Base-by-base conservation (phyloP, 2,888 invertebrate genomes). In the Chloroclystis v-ata region DNA sequence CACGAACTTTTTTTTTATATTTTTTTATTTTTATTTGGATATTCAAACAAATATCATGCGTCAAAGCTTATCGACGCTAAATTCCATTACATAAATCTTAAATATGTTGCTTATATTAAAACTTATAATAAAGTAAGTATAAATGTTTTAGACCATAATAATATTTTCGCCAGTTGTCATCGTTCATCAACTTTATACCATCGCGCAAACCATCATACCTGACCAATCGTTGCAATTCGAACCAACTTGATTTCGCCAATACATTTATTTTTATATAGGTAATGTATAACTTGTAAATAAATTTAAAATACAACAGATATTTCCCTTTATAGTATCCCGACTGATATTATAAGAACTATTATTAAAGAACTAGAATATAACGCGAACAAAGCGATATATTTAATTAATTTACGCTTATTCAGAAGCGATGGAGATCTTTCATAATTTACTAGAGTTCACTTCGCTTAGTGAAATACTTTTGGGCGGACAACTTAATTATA, bases 371-470 rank as follows among this genome's bases (percentile, higher is more conserved):
- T 43, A 48, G 12, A 56, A 61, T 60, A 61, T 61, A 60, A 67
- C 57, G 56, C 63, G 64, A 68, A 69, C 67, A 71, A 72, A 72
- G 67, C 63, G 54, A 65, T 47, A 63, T 68, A 70, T 61, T 62
- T 57, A 59, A 61, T 69, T 67, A 66, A 0, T 33, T 33, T 16
- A 65, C 58, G 63, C 72, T 68, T 68, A 67, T 33, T 44, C 35
- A 32, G 47, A 46, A 46, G 47, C 47, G 46, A 45, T 43, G 65
- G 82, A 83, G 82, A 83, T 82, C 82, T 79, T 75, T 67, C 67
- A 74, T 64, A 77, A 72, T 73, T 74, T 61, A 70, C 78, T 76
- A 80, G 52, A 49, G 50, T 51, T 75, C 44, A 55, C 47, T 52
- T 45, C 41, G 42, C 41, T 63, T 75, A 75, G 67, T 74, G 70